Conservation (phyloP, 1,140 invertebrate genomes). For the Halictus rubicundus region DNA sequence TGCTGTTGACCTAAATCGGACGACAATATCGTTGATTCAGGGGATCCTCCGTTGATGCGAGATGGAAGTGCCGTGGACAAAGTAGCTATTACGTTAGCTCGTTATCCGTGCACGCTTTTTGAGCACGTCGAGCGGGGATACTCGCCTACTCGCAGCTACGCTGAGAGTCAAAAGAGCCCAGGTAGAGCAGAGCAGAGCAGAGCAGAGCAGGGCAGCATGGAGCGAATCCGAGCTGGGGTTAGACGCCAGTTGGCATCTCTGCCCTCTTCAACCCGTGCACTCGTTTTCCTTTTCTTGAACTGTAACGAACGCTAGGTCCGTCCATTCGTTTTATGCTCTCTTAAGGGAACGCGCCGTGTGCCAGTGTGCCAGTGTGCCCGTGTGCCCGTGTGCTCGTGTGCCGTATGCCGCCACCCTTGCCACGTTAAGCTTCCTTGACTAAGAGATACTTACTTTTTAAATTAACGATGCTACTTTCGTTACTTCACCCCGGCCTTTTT, state of each 20-base stretch:
- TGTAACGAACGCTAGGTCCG: constrained; percentile 31
- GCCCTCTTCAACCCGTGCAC: constrained; percentile 15
- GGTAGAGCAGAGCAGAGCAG: background rate
- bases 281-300: constrained; percentile 41
- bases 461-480: constrained; percentile 45
- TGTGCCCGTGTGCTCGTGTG: background rate
- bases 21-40: too few species aligned
- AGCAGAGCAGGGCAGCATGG: background rate
- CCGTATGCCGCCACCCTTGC: background rate
- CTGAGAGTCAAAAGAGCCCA: constrained; percentile 47
- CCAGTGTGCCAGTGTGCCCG: too few species aligned
- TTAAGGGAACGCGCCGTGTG: background rate
- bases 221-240: constrained; percentile 1
- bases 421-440: constrained; percentile 19
- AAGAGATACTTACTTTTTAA: constrained; percentile 49
- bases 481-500: constrained; percentile 24
- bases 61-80: constrained; percentile 45
- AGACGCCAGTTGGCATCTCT: constrained; percentile 28
- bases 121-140: constrained; percentile 30
- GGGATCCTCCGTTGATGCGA: constrained; percentile 26
- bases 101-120: constrained; percentile 57
- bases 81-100: constrained; percentile 61
- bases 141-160: constrained; percentile 37
- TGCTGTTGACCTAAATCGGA: too few species aligned
- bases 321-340: constrained; percentile 28